Evolutionary conservation across 2,888 invertebrate species (phyloP), one percentile per base, ranked within the genome.

Genomic region (Philhelius pedissequus): DNA sequence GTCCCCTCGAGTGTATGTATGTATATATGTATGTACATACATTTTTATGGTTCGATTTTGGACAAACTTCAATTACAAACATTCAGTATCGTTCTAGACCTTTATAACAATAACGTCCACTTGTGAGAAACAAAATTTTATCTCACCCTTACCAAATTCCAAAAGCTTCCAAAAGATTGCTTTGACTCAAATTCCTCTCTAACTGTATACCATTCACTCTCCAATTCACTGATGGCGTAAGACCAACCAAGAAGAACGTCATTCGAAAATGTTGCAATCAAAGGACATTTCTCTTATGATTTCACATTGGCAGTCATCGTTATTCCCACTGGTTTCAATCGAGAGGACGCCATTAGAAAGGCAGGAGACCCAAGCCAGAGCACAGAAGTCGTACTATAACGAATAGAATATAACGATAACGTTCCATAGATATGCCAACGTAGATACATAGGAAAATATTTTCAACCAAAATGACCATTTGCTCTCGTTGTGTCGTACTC

Each of bases 271-370:
- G 62, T 43, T 79, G 68, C 79, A 79, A 70, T 79, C 79, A 79
- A 50, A 74, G 79, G 68, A 82, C 82, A 79, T 70, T 79, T 74
- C 79, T 70, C 69, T 79, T 79, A 64, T 79, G 74, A 74, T 78
- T 83, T 73, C 64, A 56, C 69, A 74, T 74, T 74, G 69, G 69
- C 56, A 74, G 62, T 74, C 74, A 43, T 83, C 83, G 79, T 79
- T 74, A 83, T 78, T 70, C 56, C 58, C 82, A 77, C 68, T 69
- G 50, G 68, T 20, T 45, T n/a, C 40, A 38, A 52, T 81, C 35
- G 43, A 27, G 35, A 43, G 40, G 22, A 48, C 13, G 56, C 60
- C 58, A 66, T 58, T 77, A 64, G 73, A 69, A 77, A n/a, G n/a
- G n/a, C n/a, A n/a, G n/a, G n/a, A 82, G 62, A 43, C 30, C 22